Conservation (phyloP, 1,140 invertebrate genomes). For the Dreissena polymorpha region DNA sequence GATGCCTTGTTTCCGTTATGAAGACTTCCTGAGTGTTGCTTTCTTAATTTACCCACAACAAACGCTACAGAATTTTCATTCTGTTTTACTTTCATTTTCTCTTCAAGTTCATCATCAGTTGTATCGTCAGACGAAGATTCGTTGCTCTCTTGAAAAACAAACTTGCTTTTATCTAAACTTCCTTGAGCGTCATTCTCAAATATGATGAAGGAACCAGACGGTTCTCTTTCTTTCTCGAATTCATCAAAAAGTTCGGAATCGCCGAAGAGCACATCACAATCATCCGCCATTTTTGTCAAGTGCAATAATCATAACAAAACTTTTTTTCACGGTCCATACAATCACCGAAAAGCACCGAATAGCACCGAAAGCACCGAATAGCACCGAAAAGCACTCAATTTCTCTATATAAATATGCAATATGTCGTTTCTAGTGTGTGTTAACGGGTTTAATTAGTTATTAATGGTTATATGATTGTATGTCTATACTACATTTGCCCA, state of each 20-base stretch:
- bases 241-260: slow-evolving; percentile 73
- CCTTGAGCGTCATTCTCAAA: slow-evolving; percentile 61
- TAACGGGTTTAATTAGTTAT: no score
- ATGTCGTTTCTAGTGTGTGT: no score
- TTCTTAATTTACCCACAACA: slow-evolving; percentile 3
- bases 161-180: slow-evolving; percentile 63
- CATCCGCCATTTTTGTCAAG: slow-evolving; percentile 55
- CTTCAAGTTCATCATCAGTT: slow-evolving; percentile 19
- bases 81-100: slow-evolving; percentile 44
- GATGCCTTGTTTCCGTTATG: slow-evolving; percentile 7
- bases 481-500: no score
- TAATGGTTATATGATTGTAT: no score
- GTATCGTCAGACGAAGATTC: slow-evolving; percentile 59
- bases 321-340: no score
- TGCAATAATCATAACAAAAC: not conserved
- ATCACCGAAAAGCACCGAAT: no score
- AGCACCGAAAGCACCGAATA: no score
- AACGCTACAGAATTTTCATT: not conserved
- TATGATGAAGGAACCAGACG: slow-evolving; percentile 65
- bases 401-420: no score
- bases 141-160: slow-evolving; percentile 64
- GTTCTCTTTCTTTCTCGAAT: slow-evolving; percentile 73
- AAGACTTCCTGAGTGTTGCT: slow-evolving; percentile 2
- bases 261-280: slow-evolving; percentile 68
- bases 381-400: no score